These are phyloP conservation scores for Florisuga fusca DNA, from an alignment of 2,797 vertebrate genomes.

Conservation along the genomic window DNA sequence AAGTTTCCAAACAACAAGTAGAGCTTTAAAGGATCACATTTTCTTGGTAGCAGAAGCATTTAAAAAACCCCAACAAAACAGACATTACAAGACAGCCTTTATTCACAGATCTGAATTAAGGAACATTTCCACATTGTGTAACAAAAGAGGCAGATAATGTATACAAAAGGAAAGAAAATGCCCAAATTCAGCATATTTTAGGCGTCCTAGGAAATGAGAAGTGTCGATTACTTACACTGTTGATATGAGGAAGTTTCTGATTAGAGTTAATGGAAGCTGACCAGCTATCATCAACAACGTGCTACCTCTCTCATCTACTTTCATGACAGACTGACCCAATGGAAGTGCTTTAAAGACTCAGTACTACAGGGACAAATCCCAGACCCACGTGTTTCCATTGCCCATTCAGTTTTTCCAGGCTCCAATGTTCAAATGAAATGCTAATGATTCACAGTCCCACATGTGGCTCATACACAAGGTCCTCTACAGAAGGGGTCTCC, in stretches of 20 bases:
- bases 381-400: background rate
- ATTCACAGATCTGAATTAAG: slow-evolving; percentile 17
- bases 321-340: background rate
- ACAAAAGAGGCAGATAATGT: background rate
- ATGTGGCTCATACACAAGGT: background rate
- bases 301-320: background rate
- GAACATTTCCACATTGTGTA: background rate
- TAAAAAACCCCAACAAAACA: background rate
- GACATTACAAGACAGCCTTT: slow-evolving; percentile 10
- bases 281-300: background rate
- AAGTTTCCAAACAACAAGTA: slow-evolving; percentile 20
- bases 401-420: background rate
- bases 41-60: slow-evolving; percentile 9
- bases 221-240: background rate
- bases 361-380: background rate
- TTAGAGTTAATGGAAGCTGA: background rate
- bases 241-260: background rate
- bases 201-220: slow-evolving; percentile 18
- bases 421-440: background rate
- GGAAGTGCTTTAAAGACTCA: background rate
- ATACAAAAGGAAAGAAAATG: background rate
- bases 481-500: background rate
- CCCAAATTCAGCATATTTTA: slow-evolving; percentile 34
- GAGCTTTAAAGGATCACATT: slow-evolving; percentile 16
- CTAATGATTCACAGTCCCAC: slow-evolving; percentile 4